Evolutionary conservation across 2,113 vertebrate genomes (phyloP), one percentile per base, ranked within the genome.

Genomic region (Prolemur simus): DNA sequence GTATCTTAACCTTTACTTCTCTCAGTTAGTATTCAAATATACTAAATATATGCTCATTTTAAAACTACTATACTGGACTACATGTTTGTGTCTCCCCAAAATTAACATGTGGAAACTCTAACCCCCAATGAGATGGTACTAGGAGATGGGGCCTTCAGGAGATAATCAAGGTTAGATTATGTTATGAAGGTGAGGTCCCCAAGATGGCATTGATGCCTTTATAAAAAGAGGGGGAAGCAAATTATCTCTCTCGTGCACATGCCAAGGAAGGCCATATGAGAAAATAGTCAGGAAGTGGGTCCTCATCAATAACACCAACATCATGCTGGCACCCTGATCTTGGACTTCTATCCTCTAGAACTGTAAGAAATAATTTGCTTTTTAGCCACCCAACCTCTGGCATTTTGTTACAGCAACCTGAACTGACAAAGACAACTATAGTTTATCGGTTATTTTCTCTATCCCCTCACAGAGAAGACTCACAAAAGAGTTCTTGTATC

Each of bases 181-280:
- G 8, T 34, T 7, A 42, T 25, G 5, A 54, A 7, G 12, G 6
- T 21, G 4, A 6, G 23, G 5, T 9, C 2, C 9, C 54, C 11
- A 27, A 37, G 1, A 17, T 47, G 17, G 23, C 9, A 78, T 13
- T 58, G 15, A 47, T 49, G 8, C 13, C 29, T 2, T 18, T 10
- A 58, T 3, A n/a, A 9, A 90, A 68, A 34, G 15, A 68, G 27
- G 12, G 32, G 37, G 6, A 80, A 80, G 34, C 8, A 14, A 15
- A 5, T 18, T 7, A 32, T 68, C 74, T 60, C 13, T 49, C 42
- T 21, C 9, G 20, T 78, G 3, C 2, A 14, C 23, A 64, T 12
- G 29, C 12, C 39, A 39, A 34, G 5, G 47, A 80, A 90, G 37
- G 12, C 20, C 60, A 54, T 8, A 2, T 66, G n/a, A 64, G 18